Evolutionary conservation across 1,140 invertebrate species (phyloP), one percentile per base, ranked within the genome.

Genomic region (Platyura marginata): DNA sequence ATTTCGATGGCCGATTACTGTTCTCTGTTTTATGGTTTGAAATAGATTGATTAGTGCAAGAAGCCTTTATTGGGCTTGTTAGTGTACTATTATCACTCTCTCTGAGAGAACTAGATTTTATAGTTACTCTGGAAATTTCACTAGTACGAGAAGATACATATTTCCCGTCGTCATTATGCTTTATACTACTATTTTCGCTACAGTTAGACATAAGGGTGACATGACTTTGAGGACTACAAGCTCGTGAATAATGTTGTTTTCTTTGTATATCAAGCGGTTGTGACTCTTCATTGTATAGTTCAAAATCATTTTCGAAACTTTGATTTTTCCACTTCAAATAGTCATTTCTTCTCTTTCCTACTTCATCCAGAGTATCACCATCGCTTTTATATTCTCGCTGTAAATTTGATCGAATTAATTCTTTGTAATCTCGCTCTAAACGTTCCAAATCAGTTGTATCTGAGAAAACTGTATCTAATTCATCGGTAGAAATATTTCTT

Each of bases 311-410:
- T 41, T 45, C 44, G 29, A 45, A 22, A 29, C 44, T 45, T 25
- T 45, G 44, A 23, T 45, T 45, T 25, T 45, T 45, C 44, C 44
- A 45, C 32, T 45, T 38, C 4, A n/a, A 22, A 40, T 15, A 39
- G 22, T 44, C 34, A 21, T 40, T 19, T 35, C 36, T n/a, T 2
- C 41, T 34, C 32, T 45, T 45, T 3, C 44, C 44, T n/a, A 45
- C 29, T 25, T 45, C 44, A 25, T 45, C 44, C 20, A 45, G 21
- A 3, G 38, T 41, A 25, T 45, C 44, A 21, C 44, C 44, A 41
- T 45, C 44, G 16, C 44, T 45, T 45, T 45, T 45, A 22, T 45
- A 45, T 36, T 45, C 44, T 15, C 44, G 32, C 19, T 45, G 44
- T 11, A 45, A 32, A 41, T 34, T 45, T 18, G 38, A 35, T 32